Base-by-base conservation (phyloP, 1,140 invertebrate genomes). In the Diorhabda elongata region DNA sequence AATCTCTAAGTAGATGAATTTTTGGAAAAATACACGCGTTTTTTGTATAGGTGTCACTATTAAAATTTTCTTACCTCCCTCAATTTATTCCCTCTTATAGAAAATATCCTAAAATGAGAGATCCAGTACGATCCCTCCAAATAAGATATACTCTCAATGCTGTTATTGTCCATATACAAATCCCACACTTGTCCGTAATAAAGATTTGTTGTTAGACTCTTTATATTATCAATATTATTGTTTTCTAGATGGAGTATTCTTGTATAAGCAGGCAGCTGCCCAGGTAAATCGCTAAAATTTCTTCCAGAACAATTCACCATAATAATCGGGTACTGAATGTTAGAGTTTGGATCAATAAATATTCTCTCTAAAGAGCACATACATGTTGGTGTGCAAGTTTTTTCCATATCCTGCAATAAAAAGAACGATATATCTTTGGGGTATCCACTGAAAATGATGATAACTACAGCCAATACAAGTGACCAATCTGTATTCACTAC, bases 101-200 rank as follows among this genome's bases (percentile, higher is more conserved):
- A 92, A 2, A 94, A 81, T 2, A 92, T 83, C 64, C 91, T 84
- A 77, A 94, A 93, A 61, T 87, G 84, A 26, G 86, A 83, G 61
- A 95, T 83, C 91, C 91, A 95, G 72, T 89, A 85, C 0, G 90
- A 87, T 3, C 89, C 89, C 78, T 94, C 92, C 60, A 94, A 78
- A 64, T 87, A 82, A 71, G 88, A 87, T 2, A 94, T 88, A 9
- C 87, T 87, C 5, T 86, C 83, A 11, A 95, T 86, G 26, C 80
- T 81, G 79, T 95, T 95, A 74, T 91, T 84, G 74, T 93, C 91
- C 64, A 94, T 77, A 77, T 91, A 92, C 3, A 95, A 77, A 75
- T 93, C 91, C 44, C 87, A 78, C 0, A 94, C 84, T 56, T 71
- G 67, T 84, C 82, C 83, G 74, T 92, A 93, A 58, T 83, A 79